Conservation (phyloP, 2,888 invertebrate species). For the Melinaea marsaeus region DNA sequence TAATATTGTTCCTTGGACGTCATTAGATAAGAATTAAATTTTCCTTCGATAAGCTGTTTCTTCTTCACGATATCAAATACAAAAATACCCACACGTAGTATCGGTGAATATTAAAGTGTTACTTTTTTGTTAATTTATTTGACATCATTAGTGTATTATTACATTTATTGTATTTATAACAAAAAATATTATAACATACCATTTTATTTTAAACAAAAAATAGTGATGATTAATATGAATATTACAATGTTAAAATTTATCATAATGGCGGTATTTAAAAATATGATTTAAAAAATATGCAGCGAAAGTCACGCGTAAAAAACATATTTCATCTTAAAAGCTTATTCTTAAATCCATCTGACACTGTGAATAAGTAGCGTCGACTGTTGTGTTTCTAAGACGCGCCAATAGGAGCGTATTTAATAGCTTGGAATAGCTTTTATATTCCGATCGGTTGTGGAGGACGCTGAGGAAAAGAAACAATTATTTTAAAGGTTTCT, state of each 20-base stretch:
- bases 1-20: too few relatives aligned
- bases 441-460: conserved; percentile 9
- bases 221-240: conserved; percentile 29
- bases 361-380: conserved; percentile 49
- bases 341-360: conserved; percentile 49
- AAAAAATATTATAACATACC: too few relatives aligned
- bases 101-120: too few relatives aligned
- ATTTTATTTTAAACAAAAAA: conserved; percentile 4
- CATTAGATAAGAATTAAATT: too few relatives aligned
- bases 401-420: conserved; percentile 11
- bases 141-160: too few relatives aligned
- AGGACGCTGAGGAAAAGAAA: too few relatives aligned
- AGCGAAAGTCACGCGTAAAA: conserved; percentile 60
- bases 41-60: too few relatives aligned
- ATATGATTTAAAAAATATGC: conserved; percentile 48
- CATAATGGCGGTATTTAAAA: conserved; percentile 40
- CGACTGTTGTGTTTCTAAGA: conserved; percentile 27
- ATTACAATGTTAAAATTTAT: conserved; percentile 41
- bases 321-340: conserved; percentile 55
- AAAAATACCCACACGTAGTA: too few relatives aligned
- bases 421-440: conserved; percentile 8
- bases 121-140: too few relatives aligned
- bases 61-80: too few relatives aligned
- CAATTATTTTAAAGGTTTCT: too few relatives aligned
- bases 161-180: too few relatives aligned